Percentiles rank a stretch among this genome's conserved stretches.
These are phyloP conservation scores for Drosophila pectinifera DNA, from an alignment of 1,140 invertebrate genomes.

Conservation along the genomic window DNA sequence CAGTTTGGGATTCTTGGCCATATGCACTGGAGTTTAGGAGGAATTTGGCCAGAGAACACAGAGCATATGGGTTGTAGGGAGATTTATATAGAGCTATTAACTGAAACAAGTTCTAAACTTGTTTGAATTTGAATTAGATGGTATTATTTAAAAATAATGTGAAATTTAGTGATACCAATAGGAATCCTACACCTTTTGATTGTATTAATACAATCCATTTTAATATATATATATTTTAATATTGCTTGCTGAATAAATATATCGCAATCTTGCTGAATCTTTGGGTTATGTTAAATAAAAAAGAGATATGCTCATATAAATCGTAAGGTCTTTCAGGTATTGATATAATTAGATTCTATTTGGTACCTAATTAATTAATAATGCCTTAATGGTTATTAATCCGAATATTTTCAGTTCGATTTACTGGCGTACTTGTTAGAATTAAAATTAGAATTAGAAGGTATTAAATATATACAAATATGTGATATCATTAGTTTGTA, in stretches of 20 bases:
- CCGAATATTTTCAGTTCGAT: no score
- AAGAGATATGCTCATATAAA: not conserved
- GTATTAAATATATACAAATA: no score
- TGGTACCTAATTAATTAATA: no score
- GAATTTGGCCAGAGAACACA: no score
- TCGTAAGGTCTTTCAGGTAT: not conserved
- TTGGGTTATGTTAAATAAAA: not conserved
- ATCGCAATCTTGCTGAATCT: not conserved
- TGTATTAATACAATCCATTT: no score
- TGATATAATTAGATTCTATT: not conserved
- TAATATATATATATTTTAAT: no score
- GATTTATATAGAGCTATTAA: not conserved
- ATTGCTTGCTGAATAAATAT: not conserved
- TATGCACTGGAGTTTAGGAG: slow-evolving; percentile 5
- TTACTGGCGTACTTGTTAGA: no score
- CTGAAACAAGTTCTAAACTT: not conserved
- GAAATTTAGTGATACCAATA: no score
- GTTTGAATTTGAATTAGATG: not conserved
- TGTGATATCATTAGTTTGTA: no score
- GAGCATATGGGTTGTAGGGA: not conserved
- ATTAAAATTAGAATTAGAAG: no score
- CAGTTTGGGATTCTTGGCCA: slow-evolving; percentile 8
- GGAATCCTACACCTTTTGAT: no score
- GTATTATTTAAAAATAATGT: not conserved
- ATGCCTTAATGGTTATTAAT: no score